Conservation (phyloP, 1,140 invertebrate species). For the Adoxophyes honmai region DNA sequence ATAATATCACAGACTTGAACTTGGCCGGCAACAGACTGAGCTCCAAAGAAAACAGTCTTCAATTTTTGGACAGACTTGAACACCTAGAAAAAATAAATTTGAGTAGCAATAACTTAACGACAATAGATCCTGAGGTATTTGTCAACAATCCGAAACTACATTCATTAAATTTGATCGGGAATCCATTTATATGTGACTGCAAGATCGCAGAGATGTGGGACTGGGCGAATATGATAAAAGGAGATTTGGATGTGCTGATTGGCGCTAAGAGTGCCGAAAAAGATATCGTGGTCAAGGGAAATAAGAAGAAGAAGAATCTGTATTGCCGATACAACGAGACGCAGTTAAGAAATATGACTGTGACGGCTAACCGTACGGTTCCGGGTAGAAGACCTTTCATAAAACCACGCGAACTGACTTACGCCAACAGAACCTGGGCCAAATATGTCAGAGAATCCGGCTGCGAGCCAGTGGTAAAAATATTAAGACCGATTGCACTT, state of each 20-base stretch:
- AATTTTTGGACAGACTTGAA: conserved; percentile 78
- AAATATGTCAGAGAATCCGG: conserved; percentile 84
- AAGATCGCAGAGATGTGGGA: conserved; percentile 84
- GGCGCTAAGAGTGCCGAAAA: conserved; percentile 80
- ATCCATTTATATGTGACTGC: conserved; percentile 85
- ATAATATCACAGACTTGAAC: conserved; percentile 81
- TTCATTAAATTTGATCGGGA: conserved; percentile 81
- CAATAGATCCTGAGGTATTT: conserved; percentile 78
- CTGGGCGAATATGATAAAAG: conserved; percentile 82
- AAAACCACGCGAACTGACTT: conserved; percentile 77
- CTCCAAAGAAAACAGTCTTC: conserved; percentile 70
- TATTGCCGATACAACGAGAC: conserved; percentile 82
- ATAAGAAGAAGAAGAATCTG: conserved; percentile 81
- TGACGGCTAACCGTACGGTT: conserved; percentile 71
- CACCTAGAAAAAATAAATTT: conserved; percentile 81
- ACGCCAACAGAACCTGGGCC: conserved; percentile 82
- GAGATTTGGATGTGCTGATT: conserved; percentile 80
- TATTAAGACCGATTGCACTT: conserved; percentile 62
- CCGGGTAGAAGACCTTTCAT: conserved; percentile 77
- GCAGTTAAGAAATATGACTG: conserved; percentile 73
- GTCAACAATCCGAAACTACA: conserved; percentile 77
- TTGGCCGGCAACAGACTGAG: conserved; percentile 80
- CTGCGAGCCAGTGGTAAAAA: conserved; percentile 78
- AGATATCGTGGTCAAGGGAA: conserved; percentile 77
- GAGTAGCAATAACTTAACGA: conserved; percentile 81